Evolutionary conservation across 1,140 invertebrate genomes (phyloP).

Genomic region (Neotoxoptera formosana): DNA sequence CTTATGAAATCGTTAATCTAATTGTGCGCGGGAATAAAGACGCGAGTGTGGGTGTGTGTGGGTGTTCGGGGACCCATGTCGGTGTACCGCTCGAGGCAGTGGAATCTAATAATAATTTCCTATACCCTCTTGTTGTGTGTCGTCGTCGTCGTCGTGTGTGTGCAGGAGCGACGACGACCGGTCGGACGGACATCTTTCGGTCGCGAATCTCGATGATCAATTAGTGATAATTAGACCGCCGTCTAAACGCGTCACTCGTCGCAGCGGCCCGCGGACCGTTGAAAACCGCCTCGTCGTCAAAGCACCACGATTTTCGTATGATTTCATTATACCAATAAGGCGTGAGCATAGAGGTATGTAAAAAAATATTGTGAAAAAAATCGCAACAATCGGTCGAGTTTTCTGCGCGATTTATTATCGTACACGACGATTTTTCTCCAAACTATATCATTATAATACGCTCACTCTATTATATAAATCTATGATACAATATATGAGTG

Average conservation of each 20-base stretch:
- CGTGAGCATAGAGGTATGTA: too few species aligned
- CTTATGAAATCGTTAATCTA: conserved; percentile 13
- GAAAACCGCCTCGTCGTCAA: neutral
- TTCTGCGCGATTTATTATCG: too few species aligned
- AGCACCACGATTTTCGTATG: neutral
- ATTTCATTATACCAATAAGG: neutral
- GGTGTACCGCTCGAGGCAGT: neutral
- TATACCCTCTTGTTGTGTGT: neutral
- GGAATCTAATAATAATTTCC: conserved; percentile 6
- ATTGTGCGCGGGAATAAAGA: conserved; percentile 30
- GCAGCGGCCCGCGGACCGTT: neutral
- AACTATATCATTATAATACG: too few species aligned
- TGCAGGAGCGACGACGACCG: neutral
- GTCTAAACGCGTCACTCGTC: conserved; percentile 6
- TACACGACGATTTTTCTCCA: too few species aligned
- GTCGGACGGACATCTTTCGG: neutral
- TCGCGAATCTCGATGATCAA: conserved; percentile 26
- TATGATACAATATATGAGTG: neutral
- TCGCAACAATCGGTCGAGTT: too few species aligned
- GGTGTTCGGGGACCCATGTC: neutral
- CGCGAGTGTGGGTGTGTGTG: neutral
- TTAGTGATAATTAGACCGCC: neutral
- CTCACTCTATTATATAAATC: too few species aligned
- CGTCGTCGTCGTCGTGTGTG: too few species aligned
- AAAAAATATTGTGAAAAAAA: too few species aligned